These are phyloP conservation scores for Sarcophaga subvicina DNA, from an alignment of 2,888 invertebrate genomes.

Conservation along the genomic window DNA sequence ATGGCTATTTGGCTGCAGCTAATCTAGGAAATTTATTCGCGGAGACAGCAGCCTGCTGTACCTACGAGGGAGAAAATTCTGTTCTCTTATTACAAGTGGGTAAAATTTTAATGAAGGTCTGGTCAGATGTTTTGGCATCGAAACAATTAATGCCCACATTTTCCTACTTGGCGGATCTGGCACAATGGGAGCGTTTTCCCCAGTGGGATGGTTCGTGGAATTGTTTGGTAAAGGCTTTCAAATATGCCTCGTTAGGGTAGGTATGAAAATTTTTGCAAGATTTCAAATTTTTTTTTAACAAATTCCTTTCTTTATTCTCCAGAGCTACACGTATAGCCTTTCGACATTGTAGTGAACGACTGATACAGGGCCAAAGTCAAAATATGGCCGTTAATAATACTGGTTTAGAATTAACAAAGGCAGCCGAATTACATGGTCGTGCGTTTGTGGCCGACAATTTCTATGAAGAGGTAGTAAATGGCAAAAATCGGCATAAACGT, in stretches of 20 bases:
- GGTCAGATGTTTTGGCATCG: conserved; percentile 86
- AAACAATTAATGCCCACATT: conserved; percentile 86
- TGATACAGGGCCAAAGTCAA: conserved; percentile 84
- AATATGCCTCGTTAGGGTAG: conserved; percentile 82
- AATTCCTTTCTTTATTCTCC: conserved; percentile 39
- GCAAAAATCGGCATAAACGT: conserved; percentile 79
- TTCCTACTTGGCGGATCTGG: conserved; percentile 84
- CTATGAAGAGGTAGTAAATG: conserved; percentile 84
- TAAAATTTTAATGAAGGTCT: conserved; percentile 89
- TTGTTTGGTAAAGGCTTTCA: conserved; percentile 80
- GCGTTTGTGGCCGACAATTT: conserved; percentile 89
- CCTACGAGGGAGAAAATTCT: conserved; percentile 98
- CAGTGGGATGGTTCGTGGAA: conserved; percentile 73
- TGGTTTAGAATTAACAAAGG: conserved; percentile 89
- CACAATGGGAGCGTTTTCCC: conserved; percentile 42
- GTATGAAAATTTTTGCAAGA: conserved; percentile 14
- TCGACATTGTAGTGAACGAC: conserved; percentile 86
- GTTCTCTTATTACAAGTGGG: conserved; percentile 94
- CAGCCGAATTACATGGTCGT: conserved; percentile 92
- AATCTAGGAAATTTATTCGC: conserved; percentile 92
- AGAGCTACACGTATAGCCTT: conserved; percentile 88
- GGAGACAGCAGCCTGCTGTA: conserved; percentile 90
- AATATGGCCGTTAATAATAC: conserved; percentile 93
- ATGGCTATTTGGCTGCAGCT: conserved; percentile 93
- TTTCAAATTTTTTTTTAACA: conserved; percentile 75